Evolutionary conservation across 2,113 vertebrate species (phyloP), one percentile per base, ranked within the genome.

Genomic region (Pteruthius melanotis): DNA sequence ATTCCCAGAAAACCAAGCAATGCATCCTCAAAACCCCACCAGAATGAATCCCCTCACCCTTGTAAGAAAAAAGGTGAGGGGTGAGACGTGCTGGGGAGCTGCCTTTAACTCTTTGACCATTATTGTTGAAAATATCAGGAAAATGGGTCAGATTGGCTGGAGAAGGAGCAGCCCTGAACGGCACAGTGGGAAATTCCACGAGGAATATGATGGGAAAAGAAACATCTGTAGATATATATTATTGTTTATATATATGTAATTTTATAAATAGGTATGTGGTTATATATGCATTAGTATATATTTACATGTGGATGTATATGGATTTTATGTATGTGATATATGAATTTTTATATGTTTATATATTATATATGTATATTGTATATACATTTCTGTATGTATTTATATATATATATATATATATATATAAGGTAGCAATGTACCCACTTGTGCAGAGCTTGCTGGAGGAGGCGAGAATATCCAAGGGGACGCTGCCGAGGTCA

Each of bases 251-350:
- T 17, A 42, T 44, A 44, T 42, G 40, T 42, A 11, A 14, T 42
- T 44, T 44, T 26, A 23, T 21, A 53, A 7, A 17, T 5, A 31
- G 26, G 17, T 39, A 20, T 6, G 11, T 3, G 20, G 24, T 5
- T 30, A n/a, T 7, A 15, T 21, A 15, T 27, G 12, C 16, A 9
- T 27, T 27, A 19, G 4, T n/a, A 20, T 17, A 3, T 24, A 45
- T 40, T 63, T 70, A 11, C 26, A 24, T 9, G 22, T 10, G 9
- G 5, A 7, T 19, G 7, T 18, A 35, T 8, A 10, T 21, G 17
- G 1, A 3, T 49, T 71, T 30, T 27, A n/a, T 35, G 2, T 11
- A 12, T 1, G 4, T 15, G 9, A 21, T 26, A 22, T 2, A 33
- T 10, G 11, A 10, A 3, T 4, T 14, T 39, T 70, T 54, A 4